A percentile compares a stretch with the other conserved stretches of the same genome.
phyloP scores from a whole-genome alignment of 2,888 invertebrate genomes.

The Hypomecis atomaria region DNA sequence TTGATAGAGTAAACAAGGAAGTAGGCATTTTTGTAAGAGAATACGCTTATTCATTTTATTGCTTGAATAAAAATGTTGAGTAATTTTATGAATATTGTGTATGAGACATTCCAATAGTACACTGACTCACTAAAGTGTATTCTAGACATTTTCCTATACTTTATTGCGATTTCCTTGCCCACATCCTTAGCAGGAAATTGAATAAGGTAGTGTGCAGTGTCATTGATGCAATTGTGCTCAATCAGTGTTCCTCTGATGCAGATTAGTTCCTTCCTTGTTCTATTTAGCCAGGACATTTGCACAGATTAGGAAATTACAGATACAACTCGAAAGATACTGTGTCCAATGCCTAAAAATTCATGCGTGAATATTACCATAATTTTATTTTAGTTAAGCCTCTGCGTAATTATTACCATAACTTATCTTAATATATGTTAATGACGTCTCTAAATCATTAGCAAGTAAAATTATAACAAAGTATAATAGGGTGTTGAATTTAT shows the following conservation, averaged over 20 bases:
- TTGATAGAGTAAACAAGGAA: no score
- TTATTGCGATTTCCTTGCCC: conserved; percentile 14
- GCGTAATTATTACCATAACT: no score
- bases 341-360: no score
- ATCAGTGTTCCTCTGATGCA: conserved; percentile 5
- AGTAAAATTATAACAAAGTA: no score
- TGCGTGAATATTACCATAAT: no score
- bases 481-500: no score
- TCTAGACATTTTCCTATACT: conserved; percentile 7
- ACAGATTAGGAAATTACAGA: neutral
- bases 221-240: conserved; percentile 2
- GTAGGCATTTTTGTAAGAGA: no score
- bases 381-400: no score
- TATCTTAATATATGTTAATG: no score
- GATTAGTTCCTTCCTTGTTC: conserved; percentile 1
- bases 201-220: conserved; percentile 2
- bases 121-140: conserved; percentile 4
- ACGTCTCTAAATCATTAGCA: no score
- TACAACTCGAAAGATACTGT: neutral
- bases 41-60: no score
- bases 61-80: no score
- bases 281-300: neutral
- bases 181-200: conserved; percentile 11
- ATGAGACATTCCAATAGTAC: neutral
- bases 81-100: neutral